Conservation (phyloP, 1,140 invertebrate species). For the Heliconius himera region DNA sequence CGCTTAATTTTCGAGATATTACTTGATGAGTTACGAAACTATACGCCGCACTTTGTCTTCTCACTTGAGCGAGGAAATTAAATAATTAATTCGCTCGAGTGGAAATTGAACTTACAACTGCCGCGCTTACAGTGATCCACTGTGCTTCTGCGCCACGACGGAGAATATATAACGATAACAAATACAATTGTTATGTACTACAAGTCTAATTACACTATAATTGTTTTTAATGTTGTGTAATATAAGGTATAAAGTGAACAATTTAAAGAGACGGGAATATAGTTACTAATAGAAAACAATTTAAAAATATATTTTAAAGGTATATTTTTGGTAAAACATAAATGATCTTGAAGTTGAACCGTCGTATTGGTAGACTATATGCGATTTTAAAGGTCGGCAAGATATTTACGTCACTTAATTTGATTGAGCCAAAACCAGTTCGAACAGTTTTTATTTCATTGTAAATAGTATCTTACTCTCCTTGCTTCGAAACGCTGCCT, state of each 20-base stretch:
- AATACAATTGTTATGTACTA: too few relatives aligned
- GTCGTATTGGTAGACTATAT: constrained; percentile 23
- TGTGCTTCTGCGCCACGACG: too few relatives aligned
- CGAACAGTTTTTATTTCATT: constrained; percentile 63
- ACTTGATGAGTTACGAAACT: too few relatives aligned
- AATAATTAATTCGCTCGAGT: too few relatives aligned
- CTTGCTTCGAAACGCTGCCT: constrained; percentile 35
- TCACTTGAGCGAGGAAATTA: too few relatives aligned
- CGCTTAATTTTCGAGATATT: too few relatives aligned
- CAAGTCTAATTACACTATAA: background rate
- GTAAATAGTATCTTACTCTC: constrained; percentile 65
- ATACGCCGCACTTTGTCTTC: too few relatives aligned
- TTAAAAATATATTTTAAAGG: background rate
- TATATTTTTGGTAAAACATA: background rate
- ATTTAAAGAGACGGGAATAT: background rate
- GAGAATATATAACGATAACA: background rate
- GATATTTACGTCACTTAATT: constrained; percentile 65
- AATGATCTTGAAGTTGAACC: background rate
- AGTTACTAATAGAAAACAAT: background rate
- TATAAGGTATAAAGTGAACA: background rate
- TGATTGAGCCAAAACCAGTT: constrained; percentile 64
- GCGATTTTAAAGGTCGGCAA: constrained; percentile 49
- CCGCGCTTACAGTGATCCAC: too few relatives aligned
- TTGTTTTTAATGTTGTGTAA: background rate
- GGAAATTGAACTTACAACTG: too few relatives aligned